Evolutionary conservation across 2,888 invertebrate species (phyloP), one percentile per base, ranked within the genome.

Genomic region (Trachelus tabidus): DNA sequence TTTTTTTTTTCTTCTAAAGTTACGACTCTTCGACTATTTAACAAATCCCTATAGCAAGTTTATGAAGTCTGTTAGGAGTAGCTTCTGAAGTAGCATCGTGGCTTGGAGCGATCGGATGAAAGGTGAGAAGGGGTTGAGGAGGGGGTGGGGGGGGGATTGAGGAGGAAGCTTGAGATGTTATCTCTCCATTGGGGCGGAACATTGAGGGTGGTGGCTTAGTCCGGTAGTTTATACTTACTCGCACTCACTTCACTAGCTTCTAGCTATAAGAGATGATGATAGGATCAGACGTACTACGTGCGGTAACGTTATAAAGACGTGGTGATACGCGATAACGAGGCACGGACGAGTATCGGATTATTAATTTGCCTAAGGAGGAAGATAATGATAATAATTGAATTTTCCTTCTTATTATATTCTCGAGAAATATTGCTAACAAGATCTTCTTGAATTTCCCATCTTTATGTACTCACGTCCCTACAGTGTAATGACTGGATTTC

Each of bases 231-330:
- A 88, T 89, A 87, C 85, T 87, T 86, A 87, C 87, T 87, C 85
- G 85, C 83, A 82, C 81, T 81, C 79, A 83, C 82, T 80, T 77
- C 35, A 78, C 82, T 82, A 78, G 83, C 88, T 86, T 87, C 87
- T 85, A 84, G 89, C 85, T 85, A 86, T 83, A 82, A 86, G 86
- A 86, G 85, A 85, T 86, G 84, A 85, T 87, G 89, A 89, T 89
- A 87, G 84, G 84, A 88, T 88, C 90, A 88, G 86, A 89, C 89
- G 87, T 85, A 81, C 81, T 85, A 78, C 83, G 83, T 83, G 80
- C 81, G 79, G 80, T 83, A 85, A 83, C 82, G 85, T 87, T 87
- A 90, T 89, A 85, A 87, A 90, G 89, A 89, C 88, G 85, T 88
- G 87, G 86, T 85, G 86, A 87, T 85, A 84, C 82, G 84, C 85